Base-by-base conservation (phyloP, 1,140 invertebrate species). In the Subanguina moxae region DNA sequence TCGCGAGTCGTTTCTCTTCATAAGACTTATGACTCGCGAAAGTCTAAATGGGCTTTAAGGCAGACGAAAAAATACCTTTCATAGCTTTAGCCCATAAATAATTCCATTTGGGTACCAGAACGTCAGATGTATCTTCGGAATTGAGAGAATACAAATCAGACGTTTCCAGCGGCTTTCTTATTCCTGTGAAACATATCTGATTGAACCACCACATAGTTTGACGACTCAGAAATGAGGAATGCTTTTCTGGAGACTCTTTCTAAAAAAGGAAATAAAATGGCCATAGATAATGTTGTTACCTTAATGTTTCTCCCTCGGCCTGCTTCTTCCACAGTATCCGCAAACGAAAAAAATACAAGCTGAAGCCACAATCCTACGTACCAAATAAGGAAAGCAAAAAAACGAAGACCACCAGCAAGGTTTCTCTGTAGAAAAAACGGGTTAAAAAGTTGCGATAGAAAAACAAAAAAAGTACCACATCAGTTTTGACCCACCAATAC, bases 181-280 rank as follows among this genome's bases (percentile, higher is more conserved):
- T 57, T 13, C 80, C 80, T 8, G 69, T 43, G 23, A 74, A 61
- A 7, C 77, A 78, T 13, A 82, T 57, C 15, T 52, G 45, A 57
- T 81, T 82, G 74, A 82, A 81, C 80, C 80, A 82, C 80, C 76
- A 81, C 13, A 81, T 57, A 0, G 71, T 76, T 63, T 80, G 68
- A 13, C 79, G 70, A 61, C 71, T 81, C 0, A 82, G 23, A 56
- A 82, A 80, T 9, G 79, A 82, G 32, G 66, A 76, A 1, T 64
- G 21, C 13, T 64, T 82, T 64, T 80, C 32, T 11, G 32, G 32
- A 38, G 32, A 38, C 11, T 38, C 11, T 11, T 38, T 38, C 11
- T n/a, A n/a, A n/a, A n/a, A n/a, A n/a, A n/a, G n/a, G n/a, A n/a
- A n/a, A n/a, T n/a, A n/a, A n/a, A n/a, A n/a, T n/a, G n/a, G n/a